Evolutionary conservation across 2,797 vertebrate genomes (phyloP).

Genomic region (Neosilurus hyrtlii): DNA sequence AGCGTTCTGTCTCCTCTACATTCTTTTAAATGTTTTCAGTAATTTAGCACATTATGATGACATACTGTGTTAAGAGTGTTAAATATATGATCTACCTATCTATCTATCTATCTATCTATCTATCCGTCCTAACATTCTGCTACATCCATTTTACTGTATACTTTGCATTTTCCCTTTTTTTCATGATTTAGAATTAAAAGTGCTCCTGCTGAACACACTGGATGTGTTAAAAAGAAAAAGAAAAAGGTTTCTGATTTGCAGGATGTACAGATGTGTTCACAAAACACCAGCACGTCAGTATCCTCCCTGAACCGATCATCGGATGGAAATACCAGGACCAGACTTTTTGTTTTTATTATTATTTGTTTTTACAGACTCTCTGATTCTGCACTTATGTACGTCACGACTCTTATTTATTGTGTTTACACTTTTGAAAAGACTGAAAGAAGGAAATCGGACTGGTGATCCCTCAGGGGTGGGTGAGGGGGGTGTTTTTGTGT

Average conservation of each 20-base stretch:
- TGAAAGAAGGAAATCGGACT: neutral
- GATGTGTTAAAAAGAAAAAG: conserved; percentile 1
- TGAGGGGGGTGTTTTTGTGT: neutral
- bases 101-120: neutral
- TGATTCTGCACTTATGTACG: conserved; percentile 52
- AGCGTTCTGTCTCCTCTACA: neutral
- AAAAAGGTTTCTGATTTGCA: neutral
- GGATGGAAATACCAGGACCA: neutral
- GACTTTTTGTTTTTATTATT: neutral
- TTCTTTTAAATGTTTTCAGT: neutral
- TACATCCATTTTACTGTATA: neutral
- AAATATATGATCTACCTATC: neutral
- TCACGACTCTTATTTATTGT: conserved; percentile 57
- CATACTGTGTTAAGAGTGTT: neutral
- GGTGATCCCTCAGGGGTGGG: neutral
- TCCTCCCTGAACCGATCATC: neutral
- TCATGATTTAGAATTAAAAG: neutral
- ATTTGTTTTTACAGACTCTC: neutral
- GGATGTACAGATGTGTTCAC: neutral
- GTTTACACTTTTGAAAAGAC: conserved; percentile 30
- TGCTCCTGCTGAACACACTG: conserved; percentile 7
- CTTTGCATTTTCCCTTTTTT: neutral
- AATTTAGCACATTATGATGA: neutral
- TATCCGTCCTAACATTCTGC: neutral
- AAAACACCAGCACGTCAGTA: neutral